phyloP scores from a whole-genome alignment of 2,113 vertebrate species.

The Danionella cerebrum region DNA sequence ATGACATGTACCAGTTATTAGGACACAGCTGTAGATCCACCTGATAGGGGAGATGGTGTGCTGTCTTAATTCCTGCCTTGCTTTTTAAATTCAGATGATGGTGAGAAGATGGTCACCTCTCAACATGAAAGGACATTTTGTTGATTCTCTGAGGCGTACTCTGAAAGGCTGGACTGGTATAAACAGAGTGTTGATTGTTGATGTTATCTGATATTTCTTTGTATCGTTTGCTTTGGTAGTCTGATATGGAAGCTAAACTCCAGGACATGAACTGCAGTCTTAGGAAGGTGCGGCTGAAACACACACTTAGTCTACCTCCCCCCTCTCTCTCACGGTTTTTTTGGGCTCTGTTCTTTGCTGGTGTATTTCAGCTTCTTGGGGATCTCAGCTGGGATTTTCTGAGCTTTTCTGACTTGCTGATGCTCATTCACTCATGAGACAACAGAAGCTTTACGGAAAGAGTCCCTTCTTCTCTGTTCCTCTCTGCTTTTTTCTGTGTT shows the following conservation, averaged over 20 bases:
- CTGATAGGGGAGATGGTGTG: too few relatives aligned
- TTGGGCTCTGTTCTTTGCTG: slow-evolving; percentile 54
- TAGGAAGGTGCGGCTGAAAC: slow-evolving; percentile 82
- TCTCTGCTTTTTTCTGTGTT: too few relatives aligned
- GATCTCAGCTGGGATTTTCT: slow-evolving; percentile 52
- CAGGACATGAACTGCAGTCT: slow-evolving; percentile 96
- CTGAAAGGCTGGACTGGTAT: not conserved
- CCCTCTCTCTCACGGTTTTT: slow-evolving; percentile 50
- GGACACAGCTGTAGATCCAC: too few relatives aligned
- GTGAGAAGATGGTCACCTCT: too few relatives aligned
- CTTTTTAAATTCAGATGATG: too few relatives aligned
- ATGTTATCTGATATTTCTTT: not conserved
- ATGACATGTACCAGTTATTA: too few relatives aligned
- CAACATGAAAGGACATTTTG: too few relatives aligned
- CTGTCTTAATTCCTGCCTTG: too few relatives aligned
- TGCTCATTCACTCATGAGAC: not conserved
- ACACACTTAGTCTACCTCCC: not conserved
- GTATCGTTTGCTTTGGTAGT: slow-evolving; percentile 61
- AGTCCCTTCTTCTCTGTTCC: not conserved
- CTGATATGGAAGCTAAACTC: slow-evolving; percentile 96
- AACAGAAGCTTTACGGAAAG: slow-evolving; percentile 1
- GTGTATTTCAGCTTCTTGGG: slow-evolving; percentile 68
- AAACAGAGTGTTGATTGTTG: not conserved
- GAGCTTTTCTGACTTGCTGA: slow-evolving; percentile 10
- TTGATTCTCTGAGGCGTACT: not conserved